These are phyloP conservation scores for Trisateles emortualis DNA, from an alignment of 2,888 invertebrate species.

Conservation along the genomic window DNA sequence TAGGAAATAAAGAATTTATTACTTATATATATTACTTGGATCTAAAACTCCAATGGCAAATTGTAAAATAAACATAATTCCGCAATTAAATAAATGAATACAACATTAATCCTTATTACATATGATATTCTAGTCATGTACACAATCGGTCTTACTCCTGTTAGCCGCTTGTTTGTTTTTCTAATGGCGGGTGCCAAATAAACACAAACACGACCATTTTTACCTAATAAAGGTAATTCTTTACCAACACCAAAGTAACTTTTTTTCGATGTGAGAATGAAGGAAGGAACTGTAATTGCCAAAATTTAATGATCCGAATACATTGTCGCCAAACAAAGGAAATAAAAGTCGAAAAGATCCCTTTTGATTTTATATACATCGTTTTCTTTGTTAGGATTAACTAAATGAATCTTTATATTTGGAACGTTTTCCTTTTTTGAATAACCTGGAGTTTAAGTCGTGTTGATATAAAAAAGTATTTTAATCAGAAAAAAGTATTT, in stretches of 20 bases:
- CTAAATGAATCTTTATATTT: not conserved
- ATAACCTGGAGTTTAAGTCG: not conserved
- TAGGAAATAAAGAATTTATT: too few species aligned
- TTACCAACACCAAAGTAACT: constrained; percentile 16
- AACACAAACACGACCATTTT: constrained; percentile 20
- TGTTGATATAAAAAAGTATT: not conserved
- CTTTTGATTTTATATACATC: constrained; percentile 7
- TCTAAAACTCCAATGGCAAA: not conserved
- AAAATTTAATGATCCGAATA: constrained; percentile 33
- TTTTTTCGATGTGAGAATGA: constrained; percentile 23
- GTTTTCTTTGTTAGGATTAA: constrained; percentile 3
- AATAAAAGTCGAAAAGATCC: constrained; percentile 16
- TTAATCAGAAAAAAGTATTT: not conserved
- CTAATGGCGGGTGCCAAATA: constrained; percentile 33
- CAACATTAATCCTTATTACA: constrained; percentile 48
- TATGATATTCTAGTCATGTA: constrained; percentile 58
- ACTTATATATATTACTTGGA: too few species aligned
- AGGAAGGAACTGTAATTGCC: constrained; percentile 29
- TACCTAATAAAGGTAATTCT: constrained; percentile 20
- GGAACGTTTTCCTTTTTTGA: not conserved
- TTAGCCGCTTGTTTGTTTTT: constrained; percentile 52
- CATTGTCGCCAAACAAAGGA: constrained; percentile 13
- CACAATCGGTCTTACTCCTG: constrained; percentile 56
- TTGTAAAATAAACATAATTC: not conserved
- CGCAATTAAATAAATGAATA: constrained; percentile 29